phyloP scores from a whole-genome alignment of 2,888 invertebrate genomes.

The Apamea monoglypha region DNA sequence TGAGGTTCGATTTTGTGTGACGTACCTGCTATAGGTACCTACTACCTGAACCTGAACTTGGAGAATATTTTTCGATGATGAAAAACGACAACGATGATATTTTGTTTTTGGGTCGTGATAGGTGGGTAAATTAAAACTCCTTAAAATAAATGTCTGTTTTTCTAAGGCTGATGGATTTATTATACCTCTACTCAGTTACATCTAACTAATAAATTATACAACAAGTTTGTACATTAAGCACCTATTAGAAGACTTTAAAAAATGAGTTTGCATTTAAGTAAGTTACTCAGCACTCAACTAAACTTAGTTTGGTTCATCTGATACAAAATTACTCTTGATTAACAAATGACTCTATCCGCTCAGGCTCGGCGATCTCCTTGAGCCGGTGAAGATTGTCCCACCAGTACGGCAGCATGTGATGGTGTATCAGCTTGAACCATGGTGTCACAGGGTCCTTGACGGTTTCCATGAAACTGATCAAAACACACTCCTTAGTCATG shows the following conservation, averaged over 20 bases:
- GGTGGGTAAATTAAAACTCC: neutral
- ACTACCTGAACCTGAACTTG: neutral
- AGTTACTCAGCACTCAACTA: neutral
- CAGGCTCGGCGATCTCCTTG: conserved; percentile 78
- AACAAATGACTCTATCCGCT: conserved; percentile 47
- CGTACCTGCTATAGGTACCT: neutral
- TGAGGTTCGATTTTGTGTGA: neutral
- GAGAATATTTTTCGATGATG: neutral
- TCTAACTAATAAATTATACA: conserved; percentile 11
- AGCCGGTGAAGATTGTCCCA: conserved; percentile 95
- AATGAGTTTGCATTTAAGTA: conserved; percentile 15
- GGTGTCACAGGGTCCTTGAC: conserved; percentile 93
- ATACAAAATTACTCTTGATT: conserved; percentile 26
- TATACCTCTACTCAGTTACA: neutral
- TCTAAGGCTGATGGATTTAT: conserved; percentile 5
- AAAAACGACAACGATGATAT: neutral
- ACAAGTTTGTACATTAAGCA: neutral
- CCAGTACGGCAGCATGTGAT: conserved; percentile 93
- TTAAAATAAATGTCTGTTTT: conserved; percentile 12
- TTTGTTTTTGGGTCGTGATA: neutral
- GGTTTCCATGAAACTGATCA: conserved; percentile 61
- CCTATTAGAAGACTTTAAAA: neutral
- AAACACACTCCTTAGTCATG: conserved; percentile 10
- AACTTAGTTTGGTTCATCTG: neutral
- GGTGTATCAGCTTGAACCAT: conserved; percentile 95